These are phyloP conservation scores for Lethocerus indicus DNA, from an alignment of 1,140 invertebrate genomes.

Conservation along the genomic window DNA sequence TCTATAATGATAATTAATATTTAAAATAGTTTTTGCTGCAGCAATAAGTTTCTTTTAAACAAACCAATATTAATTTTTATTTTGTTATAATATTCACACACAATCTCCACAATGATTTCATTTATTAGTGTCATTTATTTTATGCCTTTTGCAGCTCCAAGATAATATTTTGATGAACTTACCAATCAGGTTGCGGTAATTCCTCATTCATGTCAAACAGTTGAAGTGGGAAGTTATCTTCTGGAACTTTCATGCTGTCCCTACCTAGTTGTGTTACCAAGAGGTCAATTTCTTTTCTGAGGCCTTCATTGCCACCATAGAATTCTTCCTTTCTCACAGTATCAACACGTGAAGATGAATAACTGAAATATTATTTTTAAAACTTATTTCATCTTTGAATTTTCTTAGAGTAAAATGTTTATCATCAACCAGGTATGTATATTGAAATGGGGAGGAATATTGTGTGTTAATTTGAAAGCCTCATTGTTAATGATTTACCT, in stretches of 20 bases:
- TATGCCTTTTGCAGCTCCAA: too few species aligned
- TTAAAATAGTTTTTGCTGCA: background rate
- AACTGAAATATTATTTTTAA: too few species aligned
- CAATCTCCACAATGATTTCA: too few species aligned
- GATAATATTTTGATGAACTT: too few species aligned
- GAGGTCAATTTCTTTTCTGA: constrained; percentile 18
- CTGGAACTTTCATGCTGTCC: constrained; percentile 5
- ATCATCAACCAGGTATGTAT: too few species aligned
- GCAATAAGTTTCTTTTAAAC: background rate
- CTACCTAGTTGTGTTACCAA: constrained; percentile 17
- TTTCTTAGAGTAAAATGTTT: too few species aligned
- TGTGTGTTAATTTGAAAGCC: too few species aligned
- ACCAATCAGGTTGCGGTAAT: background rate
- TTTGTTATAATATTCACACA: too few species aligned
- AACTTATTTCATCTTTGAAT: too few species aligned
- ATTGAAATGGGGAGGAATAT: too few species aligned
- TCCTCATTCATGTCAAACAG: constrained; percentile 3
- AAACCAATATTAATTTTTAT: background rate
- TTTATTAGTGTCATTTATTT: too few species aligned
- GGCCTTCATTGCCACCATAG: constrained; percentile 12
- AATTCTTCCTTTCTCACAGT: constrained; percentile 5
- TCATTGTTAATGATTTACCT: too few species aligned
- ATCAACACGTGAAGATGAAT: constrained; percentile 4
- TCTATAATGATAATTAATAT: background rate
- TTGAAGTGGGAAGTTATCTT: constrained; percentile 6